Conservation (phyloP, 2,888 invertebrate genomes). For the Aphrophora alni region DNA sequence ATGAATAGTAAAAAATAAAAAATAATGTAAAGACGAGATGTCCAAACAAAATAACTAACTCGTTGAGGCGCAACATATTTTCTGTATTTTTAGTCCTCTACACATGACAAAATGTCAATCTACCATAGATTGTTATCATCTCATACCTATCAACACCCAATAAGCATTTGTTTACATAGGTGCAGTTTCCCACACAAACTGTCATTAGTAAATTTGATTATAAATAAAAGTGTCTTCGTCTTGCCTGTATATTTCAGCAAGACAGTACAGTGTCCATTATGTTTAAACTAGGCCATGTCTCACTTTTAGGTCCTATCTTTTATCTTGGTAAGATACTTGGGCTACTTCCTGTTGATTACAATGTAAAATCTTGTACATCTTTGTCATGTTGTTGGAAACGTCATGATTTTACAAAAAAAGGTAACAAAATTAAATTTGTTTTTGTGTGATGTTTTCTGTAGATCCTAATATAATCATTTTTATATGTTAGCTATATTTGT, state of each 20-base stretch:
- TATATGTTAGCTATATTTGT: no score
- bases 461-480: no score
- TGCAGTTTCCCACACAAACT: background rate
- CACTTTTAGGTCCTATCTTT: constrained; percentile 30
- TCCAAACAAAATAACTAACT: no score
- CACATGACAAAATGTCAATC: background rate
- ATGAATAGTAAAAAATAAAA: no score
- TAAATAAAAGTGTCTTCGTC: no score
- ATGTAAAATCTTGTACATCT: background rate
- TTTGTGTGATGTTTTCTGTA: no score
- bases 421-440: background rate
- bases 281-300: background rate
- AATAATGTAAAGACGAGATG: no score
- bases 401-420: background rate
- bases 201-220: background rate
- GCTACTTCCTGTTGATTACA: constrained; percentile 21
- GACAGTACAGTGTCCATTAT: background rate
- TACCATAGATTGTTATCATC: background rate
- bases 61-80: no score
- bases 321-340: constrained; percentile 19
- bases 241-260: no score
- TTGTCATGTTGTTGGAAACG: background rate
- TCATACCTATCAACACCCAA: background rate
- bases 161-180: background rate
- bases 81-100: no score